phyloP scores from a whole-genome alignment of 2,797 vertebrate species.

The Sebastes oblongus region DNA sequence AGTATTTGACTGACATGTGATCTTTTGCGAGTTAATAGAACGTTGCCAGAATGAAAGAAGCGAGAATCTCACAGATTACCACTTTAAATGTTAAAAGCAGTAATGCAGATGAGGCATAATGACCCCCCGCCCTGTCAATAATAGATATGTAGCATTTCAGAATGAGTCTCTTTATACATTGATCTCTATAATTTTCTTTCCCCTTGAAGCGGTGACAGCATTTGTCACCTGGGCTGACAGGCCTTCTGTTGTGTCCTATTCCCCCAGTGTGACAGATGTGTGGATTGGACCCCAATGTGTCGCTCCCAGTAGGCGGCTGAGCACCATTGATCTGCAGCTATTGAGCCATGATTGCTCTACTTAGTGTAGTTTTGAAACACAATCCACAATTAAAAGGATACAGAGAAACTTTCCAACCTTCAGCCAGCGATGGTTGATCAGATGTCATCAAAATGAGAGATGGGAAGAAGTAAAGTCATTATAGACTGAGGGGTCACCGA shows the following conservation, averaged over 20 bases:
- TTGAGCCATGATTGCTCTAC: constrained; percentile 40
- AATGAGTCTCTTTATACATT: neutral
- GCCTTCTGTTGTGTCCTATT: constrained; percentile 31
- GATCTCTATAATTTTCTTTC: constrained; percentile 11
- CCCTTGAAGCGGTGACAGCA: constrained; percentile 15
- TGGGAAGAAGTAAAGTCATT: too few relatives aligned
- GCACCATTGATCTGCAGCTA: constrained; percentile 36
- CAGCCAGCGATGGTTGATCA: too few relatives aligned
- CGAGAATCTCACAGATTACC: neutral
- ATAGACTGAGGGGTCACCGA: too few relatives aligned
- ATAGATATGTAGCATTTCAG: constrained; percentile 15
- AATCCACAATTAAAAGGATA: neutral
- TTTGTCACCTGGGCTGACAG: constrained; percentile 42
- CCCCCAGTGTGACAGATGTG: constrained; percentile 30
- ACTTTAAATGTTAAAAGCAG: constrained; percentile 37
- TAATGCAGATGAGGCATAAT: constrained; percentile 24
- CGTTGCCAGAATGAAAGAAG: constrained; percentile 8
- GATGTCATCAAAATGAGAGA: too few relatives aligned
- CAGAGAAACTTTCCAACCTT: neutral
- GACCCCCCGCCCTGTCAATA: constrained; percentile 2
- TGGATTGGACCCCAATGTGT: constrained; percentile 2
- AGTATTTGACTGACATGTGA: constrained; percentile 29
- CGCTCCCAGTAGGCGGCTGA: constrained; percentile 25
- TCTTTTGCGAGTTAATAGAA: neutral
- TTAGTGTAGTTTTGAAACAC: constrained; percentile 36